Base-by-base conservation (phyloP, 2,888 invertebrate species). In the Chloroclysta siterata region DNA sequence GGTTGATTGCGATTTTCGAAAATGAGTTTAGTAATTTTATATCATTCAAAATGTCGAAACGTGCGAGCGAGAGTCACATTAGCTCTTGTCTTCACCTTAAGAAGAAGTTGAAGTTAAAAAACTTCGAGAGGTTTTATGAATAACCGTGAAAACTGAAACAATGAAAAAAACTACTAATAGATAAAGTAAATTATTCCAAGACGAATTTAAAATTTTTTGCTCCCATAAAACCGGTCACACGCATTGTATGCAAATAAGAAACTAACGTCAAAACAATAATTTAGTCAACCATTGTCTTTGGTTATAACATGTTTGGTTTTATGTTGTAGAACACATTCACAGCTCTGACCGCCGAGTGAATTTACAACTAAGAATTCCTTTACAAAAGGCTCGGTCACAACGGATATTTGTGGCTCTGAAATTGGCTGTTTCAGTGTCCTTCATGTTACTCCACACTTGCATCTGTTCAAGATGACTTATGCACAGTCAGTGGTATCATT, bases 161-260 rank as follows among this genome's bases (percentile, higher is more conserved):
- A 39, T 11, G 11, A 11, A 11, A 11, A 8, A 11, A 11, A 1
- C 36, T 8, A 39, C 1, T 8, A 33, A 7, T 2, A 10, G 11
- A 11, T 2, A 10, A 11, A 39, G 11, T 39, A 39, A 10, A 39
- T 11, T 3, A 11, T 11, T 11, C 36, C 11, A 39, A 39, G 36
- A 39, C 36, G 11, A 39, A 51, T 42, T 58, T 44, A 51, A 11
- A 13, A n/a, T 7, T 11, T 53, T 53, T 53, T 60, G 53, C 53
- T 39, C 36, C 13, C 39, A 44, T 39, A 61, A 10, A 52, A 51
- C 17, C 44, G 22, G 11, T 60, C 51, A 60, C 60, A 55, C 52
- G 60, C 48, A 57, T 68, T 65, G 65, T 68, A 33, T 68, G 63
- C 55, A 63, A 68, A 68, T 42, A 52, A 22, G 13, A 13, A 48